phyloP scores from a whole-genome alignment of 2,113 vertebrate species.

The Vimba vimba region DNA sequence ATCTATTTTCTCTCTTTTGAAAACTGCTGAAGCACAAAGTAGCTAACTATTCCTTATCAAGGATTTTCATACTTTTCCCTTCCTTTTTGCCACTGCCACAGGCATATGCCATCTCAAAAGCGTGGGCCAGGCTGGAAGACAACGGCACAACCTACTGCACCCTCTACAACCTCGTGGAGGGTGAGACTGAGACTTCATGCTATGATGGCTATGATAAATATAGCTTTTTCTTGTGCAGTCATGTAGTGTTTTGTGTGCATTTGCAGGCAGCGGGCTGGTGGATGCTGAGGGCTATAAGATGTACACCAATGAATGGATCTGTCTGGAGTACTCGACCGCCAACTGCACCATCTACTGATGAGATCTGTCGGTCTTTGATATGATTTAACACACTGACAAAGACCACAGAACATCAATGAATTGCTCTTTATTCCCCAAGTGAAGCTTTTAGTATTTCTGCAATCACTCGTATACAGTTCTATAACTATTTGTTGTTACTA shows the following conservation, averaged over 20 bases:
- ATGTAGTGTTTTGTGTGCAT: neutral
- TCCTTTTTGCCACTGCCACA: neutral
- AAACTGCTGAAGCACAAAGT: neutral
- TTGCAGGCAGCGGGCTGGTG: constrained; percentile 45
- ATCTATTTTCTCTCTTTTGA: neutral
- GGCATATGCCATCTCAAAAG: constrained; percentile 39
- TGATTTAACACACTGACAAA: neutral
- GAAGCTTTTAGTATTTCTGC: neutral
- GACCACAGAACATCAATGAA: neutral
- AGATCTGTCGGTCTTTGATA: neutral
- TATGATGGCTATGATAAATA: neutral
- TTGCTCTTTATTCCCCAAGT: neutral
- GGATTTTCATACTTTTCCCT: neutral
- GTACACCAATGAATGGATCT: constrained; percentile 51
- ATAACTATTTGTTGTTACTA: neutral
- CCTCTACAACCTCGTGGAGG: constrained; percentile 40
- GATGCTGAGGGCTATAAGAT: constrained; percentile 36
- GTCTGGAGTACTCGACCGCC: constrained; percentile 27
- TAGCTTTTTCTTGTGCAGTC: neutral
- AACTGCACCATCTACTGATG: constrained; percentile 54
- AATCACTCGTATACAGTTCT: neutral
- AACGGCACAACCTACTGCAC: constrained; percentile 48
- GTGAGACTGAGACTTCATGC: constrained; percentile 11
- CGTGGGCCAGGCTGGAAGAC: constrained; percentile 38
- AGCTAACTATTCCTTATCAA: neutral